A percentile compares a stretch with the other conserved stretches of the same genome.
Conservation (phyloP, 2,797 vertebrate genomes). For the Oreortyx pictus region DNA sequence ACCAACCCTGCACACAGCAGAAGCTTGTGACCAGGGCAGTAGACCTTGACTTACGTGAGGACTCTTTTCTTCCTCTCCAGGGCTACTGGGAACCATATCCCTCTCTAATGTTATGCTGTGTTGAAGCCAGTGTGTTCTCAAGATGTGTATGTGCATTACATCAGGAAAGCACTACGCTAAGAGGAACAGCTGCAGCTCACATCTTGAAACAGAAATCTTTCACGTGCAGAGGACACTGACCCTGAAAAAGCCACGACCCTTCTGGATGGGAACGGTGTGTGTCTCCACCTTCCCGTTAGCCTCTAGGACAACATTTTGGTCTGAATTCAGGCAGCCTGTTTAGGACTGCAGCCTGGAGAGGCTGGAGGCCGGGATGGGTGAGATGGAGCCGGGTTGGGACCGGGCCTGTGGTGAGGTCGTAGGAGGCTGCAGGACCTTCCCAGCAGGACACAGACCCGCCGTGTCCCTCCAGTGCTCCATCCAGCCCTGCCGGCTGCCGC, state of each 20-base stretch:
- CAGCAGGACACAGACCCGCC: accelerated
- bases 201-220: neutral
- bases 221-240: neutral
- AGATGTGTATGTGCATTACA: neutral
- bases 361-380: accelerated
- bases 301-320: neutral
- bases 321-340: neutral
- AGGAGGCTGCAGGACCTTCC: accelerated
- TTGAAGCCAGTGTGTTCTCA: neutral
- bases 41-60: neutral
- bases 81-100: neutral
- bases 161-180: neutral
- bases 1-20: accelerated
- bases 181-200: neutral
- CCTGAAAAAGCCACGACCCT: neutral
- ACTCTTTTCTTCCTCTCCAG: neutral
- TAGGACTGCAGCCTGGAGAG: neutral
- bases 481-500: neutral
- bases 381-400: neutral
- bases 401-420: neutral
- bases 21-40: neutral
- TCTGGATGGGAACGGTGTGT: neutral
- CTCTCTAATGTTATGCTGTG: neutral
- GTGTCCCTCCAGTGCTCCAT: accelerated
- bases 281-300: neutral